Percentiles rank a stretch among this genome's conserved stretches.
Evolutionary conservation across 1,140 invertebrate genomes (phyloP).

Genomic region (Bombus confusus): DNA sequence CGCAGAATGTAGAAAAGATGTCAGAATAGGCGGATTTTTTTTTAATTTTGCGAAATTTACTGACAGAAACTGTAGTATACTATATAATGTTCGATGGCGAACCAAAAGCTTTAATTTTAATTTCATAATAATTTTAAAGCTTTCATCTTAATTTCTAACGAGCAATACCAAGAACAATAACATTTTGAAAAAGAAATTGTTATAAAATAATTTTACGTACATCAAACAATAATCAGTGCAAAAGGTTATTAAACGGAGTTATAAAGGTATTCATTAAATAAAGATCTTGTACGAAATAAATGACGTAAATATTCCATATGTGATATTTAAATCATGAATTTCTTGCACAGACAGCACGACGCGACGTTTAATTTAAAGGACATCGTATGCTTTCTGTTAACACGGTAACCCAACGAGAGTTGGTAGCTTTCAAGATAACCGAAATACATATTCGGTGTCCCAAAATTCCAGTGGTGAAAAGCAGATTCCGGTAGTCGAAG

Average conservation of each 20-base stretch:
- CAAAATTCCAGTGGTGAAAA: constrained; percentile 7
- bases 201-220: neutral
- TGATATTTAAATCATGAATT: neutral
- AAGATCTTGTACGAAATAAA: neutral
- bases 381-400: neutral
- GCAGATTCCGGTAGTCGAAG: constrained; percentile 31
- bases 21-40: too few species aligned
- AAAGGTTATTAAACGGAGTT: neutral
- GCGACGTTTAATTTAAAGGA: neutral
- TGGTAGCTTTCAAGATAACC: neutral
- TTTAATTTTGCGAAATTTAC: too few species aligned
- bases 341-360: neutral
- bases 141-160: too few species aligned
- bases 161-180: neutral
- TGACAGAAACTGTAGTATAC: too few species aligned
- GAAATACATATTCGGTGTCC: neutral
- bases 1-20: too few species aligned
- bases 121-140: too few species aligned
- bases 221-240: neutral
- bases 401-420: neutral
- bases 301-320: neutral
- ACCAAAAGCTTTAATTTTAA: too few species aligned
- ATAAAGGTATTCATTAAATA: neutral
- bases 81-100: too few species aligned
- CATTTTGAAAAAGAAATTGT: neutral